phyloP scores from a whole-genome alignment of 2,797 vertebrate genomes.

The Apogon talboti region DNA sequence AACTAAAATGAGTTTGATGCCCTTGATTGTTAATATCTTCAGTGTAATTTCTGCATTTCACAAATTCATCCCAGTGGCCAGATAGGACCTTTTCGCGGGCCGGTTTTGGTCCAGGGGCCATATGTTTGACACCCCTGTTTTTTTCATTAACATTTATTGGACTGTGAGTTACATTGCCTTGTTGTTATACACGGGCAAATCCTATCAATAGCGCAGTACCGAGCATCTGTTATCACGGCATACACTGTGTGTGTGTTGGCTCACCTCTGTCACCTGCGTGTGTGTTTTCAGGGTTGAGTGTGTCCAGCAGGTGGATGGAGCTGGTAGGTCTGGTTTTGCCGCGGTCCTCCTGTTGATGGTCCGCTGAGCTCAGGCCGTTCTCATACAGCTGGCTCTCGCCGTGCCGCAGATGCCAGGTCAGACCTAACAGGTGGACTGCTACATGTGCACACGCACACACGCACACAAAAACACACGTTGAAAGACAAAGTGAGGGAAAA shows the following conservation, averaged over 20 bases:
- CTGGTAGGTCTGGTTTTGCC: slow-evolving; percentile 81
- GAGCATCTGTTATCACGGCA: slow-evolving; percentile 42
- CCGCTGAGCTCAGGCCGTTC: slow-evolving; percentile 92
- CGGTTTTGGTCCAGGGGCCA: too few species aligned
- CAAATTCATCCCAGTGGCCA: too few species aligned
- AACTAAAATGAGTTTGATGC: too few species aligned
- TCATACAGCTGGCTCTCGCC: slow-evolving; percentile 94
- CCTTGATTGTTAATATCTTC: too few species aligned
- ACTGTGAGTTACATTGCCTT: slow-evolving; percentile 35
- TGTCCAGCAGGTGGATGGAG: slow-evolving; percentile 90
- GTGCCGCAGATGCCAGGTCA: slow-evolving; percentile 96
- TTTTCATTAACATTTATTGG: slow-evolving; percentile 19
- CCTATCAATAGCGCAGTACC: slow-evolving; percentile 24
- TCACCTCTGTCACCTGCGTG: slow-evolving; percentile 85
- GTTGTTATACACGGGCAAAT: slow-evolving; percentile 29
- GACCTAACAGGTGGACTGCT: slow-evolving; percentile 97
- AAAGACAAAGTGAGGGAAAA: slow-evolving; percentile 30
- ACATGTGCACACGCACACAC: slow-evolving; percentile 22
- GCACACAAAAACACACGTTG: background rate
- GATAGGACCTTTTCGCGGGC: too few species aligned
- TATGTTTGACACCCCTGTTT: background rate
- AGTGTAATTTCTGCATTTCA: too few species aligned
- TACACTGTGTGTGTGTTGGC: slow-evolving; percentile 24
- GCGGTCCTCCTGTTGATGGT: slow-evolving; percentile 86
- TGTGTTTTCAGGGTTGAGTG: slow-evolving; percentile 87